Evolutionary conservation across 2,888 invertebrate genomes (phyloP), one percentile per base, ranked within the genome.

Genomic region (Thelaira solivaga): DNA sequence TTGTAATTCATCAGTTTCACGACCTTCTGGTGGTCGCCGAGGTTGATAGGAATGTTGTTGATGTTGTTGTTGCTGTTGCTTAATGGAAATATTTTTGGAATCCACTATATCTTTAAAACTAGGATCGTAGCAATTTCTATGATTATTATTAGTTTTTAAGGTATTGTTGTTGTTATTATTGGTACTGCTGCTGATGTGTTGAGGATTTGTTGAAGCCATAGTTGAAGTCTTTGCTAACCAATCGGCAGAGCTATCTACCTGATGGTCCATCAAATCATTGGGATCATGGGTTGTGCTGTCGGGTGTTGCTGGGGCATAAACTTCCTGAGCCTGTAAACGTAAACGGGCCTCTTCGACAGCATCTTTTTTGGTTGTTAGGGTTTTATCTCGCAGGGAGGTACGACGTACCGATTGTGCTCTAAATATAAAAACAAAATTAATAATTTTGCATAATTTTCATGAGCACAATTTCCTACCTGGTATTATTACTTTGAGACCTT

Each of bases 371-470:
- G 97, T 96, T 65, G 97, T 96, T 82, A 97, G 91, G 81, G 95
- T 95, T 90, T 97, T 97, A 89, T 98, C 98, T 18, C 98, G 92
- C 77, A 98, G 92, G 47, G 97, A 97, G 43, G 97, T 97, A 79
- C 98, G 92, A 41, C 98, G 92, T 45, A 98, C 96, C 53, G 97
- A 97, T 85, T 97, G 96, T 80, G 97, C 97, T 87, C 96, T 91
- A 76, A 22, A 2, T 4, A 4, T 3, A 11, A 13, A 3, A 6
- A 13, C 1, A 39, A 31, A 31, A 7, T 2, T 31, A 8, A 2
- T 4, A 31, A 8, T 31, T 31, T 8, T 31, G 4, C 8, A 8
- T 20, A 4, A 8, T 41, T 18, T 31, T 8, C 2, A 31, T 8
- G 8, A 6, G 8, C 18, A 20, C 2, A 20, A 11, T 36, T 61